These are phyloP conservation scores for Drosophila busckii DNA, from an alignment of 1,140 invertebrate species.

Conservation along the genomic window DNA sequence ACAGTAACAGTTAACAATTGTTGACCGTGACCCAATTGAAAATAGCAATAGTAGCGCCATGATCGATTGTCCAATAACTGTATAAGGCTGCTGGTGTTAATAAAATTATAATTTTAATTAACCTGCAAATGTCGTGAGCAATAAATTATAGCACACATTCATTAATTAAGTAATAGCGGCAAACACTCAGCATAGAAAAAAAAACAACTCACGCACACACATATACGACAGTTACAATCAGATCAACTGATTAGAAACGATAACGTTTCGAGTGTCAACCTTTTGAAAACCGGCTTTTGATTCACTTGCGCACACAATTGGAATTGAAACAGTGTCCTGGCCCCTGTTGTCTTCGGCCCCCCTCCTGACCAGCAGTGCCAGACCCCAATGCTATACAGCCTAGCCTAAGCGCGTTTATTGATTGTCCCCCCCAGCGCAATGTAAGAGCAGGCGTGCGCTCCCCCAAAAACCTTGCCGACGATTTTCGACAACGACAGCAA, in stretches of 20 bases:
- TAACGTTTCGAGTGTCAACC: slow-evolving; percentile 19
- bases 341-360: not conserved
- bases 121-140: slow-evolving; percentile 4
- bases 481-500: slow-evolving; percentile 25
- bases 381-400: not conserved
- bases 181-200: slow-evolving; percentile 2
- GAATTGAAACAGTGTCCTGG: too few relatives aligned
- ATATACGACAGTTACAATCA: slow-evolving; percentile 8
- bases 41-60: slow-evolving; percentile 20
- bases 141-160: slow-evolving; percentile 23
- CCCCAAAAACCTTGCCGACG: slow-evolving; percentile 48
- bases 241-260: slow-evolving; percentile 34
- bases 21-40: slow-evolving; percentile 58
- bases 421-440: slow-evolving; percentile 35
- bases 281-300: slow-evolving; percentile 50
- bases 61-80: slow-evolving; percentile 7
- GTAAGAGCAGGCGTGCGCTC: slow-evolving; percentile 32
- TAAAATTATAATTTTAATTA: slow-evolving; percentile 28
- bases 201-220: slow-evolving; percentile 5
- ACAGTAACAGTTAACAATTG: slow-evolving; percentile 3
- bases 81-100: slow-evolving; percentile 14
- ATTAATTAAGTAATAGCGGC: slow-evolving; percentile 26
- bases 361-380: slow-evolving; percentile 2
- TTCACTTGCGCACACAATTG: slow-evolving; percentile 27
- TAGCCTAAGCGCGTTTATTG: slow-evolving; percentile 59